Evolutionary conservation across 2,797 vertebrate species (phyloP), one percentile per base, ranked within the genome.

Genomic region (Onychomys leucogaster): DNA sequence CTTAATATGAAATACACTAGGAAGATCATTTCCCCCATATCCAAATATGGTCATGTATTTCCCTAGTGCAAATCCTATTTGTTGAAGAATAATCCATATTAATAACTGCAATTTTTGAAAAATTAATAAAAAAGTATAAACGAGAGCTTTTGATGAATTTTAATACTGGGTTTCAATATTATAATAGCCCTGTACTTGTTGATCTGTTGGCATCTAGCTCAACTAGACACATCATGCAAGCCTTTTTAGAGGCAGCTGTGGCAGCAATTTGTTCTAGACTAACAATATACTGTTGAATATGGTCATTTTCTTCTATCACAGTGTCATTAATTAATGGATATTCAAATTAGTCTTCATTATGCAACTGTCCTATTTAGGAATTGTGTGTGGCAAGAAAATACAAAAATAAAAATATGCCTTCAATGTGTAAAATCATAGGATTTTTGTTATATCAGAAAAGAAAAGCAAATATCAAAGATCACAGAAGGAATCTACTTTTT

Each of bases 91-190:
- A 91, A 67, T 73, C 57, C 67, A 93, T 13, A 77, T 32, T 95
- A 96, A 97, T 86, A 97, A 80, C 82, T 0, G 3, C 71, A 91
- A 96, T 97, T 97, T 43, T 71, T 91, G 88, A 96, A 97, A 98
- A 98, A 95, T 95, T 94, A 97, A 46, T 91, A 97, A 95, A 95
- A 92, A 77, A 77, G 96, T 95, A 96, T 41, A 94, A 98, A 96
- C 90, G 43, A 96, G 94, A 21, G 85, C 71, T 96, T 97, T 96
- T 98, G 92, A 82, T 95, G 92, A 96, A 95, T 96, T 97, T 95
- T 97, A 97, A 98, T 98, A 95, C n/a, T 93, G 82, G 94, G 78
- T 97, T 97, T 97, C 81, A 93, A 94, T 97, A 97, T 96, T 95
- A 96, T 69, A 96, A 65, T 21, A 94, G 89, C 80, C 82, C 83